A percentile compares a stretch with the other conserved stretches of the same genome.
Evolutionary conservation across 2,797 vertebrate species (phyloP).

Genomic region (Clarias fuscus): DNA sequence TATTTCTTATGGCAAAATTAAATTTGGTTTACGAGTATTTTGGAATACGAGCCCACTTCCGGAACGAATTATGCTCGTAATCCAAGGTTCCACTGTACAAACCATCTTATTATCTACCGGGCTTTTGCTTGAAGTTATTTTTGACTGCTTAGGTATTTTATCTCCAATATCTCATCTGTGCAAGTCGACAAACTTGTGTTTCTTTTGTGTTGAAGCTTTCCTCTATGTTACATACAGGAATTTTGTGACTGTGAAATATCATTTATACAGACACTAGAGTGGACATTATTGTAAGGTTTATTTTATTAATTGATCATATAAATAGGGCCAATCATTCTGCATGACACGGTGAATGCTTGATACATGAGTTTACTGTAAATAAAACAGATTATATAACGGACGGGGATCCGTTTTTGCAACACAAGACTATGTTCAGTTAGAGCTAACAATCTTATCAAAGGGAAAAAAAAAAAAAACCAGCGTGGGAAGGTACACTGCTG

Average conservation of each 20-base stretch:
- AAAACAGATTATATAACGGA: too few species aligned
- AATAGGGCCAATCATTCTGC: neutral
- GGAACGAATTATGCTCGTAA: too few species aligned
- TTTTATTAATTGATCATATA: neutral
- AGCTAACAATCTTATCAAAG: neutral
- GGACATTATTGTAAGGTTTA: neutral
- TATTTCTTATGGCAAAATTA: too few species aligned
- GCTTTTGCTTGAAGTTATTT: neutral
- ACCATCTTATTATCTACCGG: neutral
- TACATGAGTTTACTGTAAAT: too few species aligned
- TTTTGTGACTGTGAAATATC: neutral
- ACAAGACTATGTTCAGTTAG: neutral
- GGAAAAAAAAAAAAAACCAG: too few species aligned
- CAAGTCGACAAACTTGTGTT: neutral
- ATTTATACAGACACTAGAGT: neutral
- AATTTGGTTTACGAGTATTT: too few species aligned
- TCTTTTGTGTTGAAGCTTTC: neutral
- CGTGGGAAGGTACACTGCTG: neutral
- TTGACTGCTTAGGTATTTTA: neutral
- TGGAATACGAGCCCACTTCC: too few species aligned
- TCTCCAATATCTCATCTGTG: neutral
- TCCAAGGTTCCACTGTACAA: too few species aligned
- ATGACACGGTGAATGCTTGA: neutral
- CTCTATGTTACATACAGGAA: neutral
- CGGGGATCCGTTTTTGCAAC: neutral